Evolutionary conservation across 64 coral and sea anemone genomes (phyloP).

Genomic region (Actinia equina): DNA sequence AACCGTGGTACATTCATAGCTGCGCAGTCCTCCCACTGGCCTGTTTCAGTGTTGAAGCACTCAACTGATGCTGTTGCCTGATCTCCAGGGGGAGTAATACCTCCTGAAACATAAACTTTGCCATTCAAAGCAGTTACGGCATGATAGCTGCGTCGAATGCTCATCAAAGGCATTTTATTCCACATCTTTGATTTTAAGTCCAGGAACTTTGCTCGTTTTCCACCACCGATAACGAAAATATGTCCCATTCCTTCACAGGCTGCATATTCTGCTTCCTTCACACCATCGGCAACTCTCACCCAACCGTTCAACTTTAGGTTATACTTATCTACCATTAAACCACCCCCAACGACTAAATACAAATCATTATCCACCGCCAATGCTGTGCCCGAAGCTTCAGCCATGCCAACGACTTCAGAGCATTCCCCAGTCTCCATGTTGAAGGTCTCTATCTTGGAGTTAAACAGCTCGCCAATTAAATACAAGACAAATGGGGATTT

Average conservation of each 20-base stretch:
- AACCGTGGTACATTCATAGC: conserved; percentile 65
- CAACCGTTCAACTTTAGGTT: conserved; percentile 64
- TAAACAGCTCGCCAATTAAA: conserved; percentile 60
- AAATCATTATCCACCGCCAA: conserved; percentile 50
- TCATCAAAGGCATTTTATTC: conserved; percentile 57
- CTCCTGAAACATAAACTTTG: conserved; percentile 71
- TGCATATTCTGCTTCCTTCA: conserved; percentile 61
- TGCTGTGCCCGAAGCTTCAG: conserved; percentile 51
- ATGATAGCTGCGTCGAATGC: conserved; percentile 72
- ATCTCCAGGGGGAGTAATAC: conserved; percentile 69
- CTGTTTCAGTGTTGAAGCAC: conserved; percentile 69
- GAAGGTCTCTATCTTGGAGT: conserved; percentile 65
- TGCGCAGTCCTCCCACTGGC: conserved; percentile 52
- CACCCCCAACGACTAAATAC: conserved; percentile 75
- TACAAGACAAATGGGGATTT: conserved; percentile 76
- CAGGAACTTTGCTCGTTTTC: conserved; percentile 71
- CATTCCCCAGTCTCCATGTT: conserved; percentile 52
- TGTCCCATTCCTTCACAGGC: conserved; percentile 71
- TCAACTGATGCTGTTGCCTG: conserved; percentile 60
- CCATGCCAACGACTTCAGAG: conserved; percentile 41
- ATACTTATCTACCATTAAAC: conserved; percentile 65
- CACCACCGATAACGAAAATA: conserved; percentile 77
- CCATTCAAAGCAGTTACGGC: conserved; percentile 45
- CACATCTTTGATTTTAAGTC: conserved; percentile 56
- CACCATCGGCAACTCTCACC: conserved; percentile 59